A percentile compares a stretch with the other conserved stretches of the same genome.
Evolutionary conservation across 2,797 vertebrate species (phyloP).

Genomic region (Hapalemur alaotrensis): DNA sequence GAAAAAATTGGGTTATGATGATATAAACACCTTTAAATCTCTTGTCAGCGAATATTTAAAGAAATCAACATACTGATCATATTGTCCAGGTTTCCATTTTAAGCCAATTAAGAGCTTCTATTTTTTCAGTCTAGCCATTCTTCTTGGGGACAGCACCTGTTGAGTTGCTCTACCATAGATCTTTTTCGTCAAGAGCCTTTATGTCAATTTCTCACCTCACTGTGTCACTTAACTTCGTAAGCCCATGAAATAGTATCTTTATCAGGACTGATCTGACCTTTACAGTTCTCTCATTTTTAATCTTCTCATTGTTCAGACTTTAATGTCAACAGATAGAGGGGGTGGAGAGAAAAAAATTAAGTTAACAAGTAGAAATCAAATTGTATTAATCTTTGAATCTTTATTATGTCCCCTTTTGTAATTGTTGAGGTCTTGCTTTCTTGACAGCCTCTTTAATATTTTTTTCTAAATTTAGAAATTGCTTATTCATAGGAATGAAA

Average conservation of each 20-base stretch:
- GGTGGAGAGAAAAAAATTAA: background rate
- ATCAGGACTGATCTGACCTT: background rate
- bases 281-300: background rate
- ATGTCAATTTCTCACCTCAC: background rate
- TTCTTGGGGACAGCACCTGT: background rate
- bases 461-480: background rate
- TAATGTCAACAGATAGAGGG: background rate
- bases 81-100: background rate
- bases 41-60: conserved; percentile 21
- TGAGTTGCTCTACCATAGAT: background rate
- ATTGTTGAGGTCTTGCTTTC: conserved; percentile 16
- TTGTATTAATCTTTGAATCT: background rate
- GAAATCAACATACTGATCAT: background rate
- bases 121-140: background rate
- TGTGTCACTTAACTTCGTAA: conserved; percentile 13
- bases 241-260: background rate
- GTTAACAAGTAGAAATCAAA: conserved; percentile 7
- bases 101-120: background rate
- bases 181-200: conserved; percentile 3
- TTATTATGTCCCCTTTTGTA: background rate
- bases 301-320: background rate
- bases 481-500: background rate
- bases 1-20: background rate
- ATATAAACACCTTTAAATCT: background rate
- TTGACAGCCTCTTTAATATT: background rate